phyloP scores from a whole-genome alignment of 2,113 vertebrate genomes.

The Crocuta crocuta region DNA sequence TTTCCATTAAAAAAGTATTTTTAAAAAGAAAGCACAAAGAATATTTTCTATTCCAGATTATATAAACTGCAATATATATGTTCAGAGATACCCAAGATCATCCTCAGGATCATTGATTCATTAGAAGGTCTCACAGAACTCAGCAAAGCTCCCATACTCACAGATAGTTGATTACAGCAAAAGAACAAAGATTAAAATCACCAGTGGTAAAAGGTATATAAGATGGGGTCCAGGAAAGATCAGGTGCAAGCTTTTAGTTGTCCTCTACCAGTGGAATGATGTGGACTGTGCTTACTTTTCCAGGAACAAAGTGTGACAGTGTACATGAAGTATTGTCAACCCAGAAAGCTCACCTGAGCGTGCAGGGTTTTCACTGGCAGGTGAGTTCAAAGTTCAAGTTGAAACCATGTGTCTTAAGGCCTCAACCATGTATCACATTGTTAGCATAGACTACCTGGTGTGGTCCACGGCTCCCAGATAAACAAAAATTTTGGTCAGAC shows the following conservation, averaged over 20 bases:
- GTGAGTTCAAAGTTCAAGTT: not conserved
- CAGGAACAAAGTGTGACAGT: not conserved
- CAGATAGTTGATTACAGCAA: not conserved
- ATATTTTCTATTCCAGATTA: not conserved
- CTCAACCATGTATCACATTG: not conserved
- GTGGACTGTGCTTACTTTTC: not conserved
- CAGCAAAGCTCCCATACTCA: not conserved
- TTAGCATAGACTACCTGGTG: not conserved
- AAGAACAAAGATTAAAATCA: not conserved
- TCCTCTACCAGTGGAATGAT: not conserved
- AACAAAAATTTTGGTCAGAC: not conserved
- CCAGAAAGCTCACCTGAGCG: not conserved
- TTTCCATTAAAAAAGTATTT: not conserved
- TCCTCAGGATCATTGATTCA: not conserved
- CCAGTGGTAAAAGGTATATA: not conserved
- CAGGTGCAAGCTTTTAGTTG: not conserved
- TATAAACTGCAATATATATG: not conserved
- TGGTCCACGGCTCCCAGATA: not conserved
- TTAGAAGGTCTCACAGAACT: not conserved
- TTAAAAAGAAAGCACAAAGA: not conserved
- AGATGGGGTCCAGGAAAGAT: not conserved
- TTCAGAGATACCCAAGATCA: not conserved
- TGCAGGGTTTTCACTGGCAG: not conserved
- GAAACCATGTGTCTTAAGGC: not conserved
- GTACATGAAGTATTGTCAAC: not conserved